Evolutionary conservation across 37 sponge, comb jelly and placozoan species (phyloP).

Genomic region (Geodia barretti): DNA sequence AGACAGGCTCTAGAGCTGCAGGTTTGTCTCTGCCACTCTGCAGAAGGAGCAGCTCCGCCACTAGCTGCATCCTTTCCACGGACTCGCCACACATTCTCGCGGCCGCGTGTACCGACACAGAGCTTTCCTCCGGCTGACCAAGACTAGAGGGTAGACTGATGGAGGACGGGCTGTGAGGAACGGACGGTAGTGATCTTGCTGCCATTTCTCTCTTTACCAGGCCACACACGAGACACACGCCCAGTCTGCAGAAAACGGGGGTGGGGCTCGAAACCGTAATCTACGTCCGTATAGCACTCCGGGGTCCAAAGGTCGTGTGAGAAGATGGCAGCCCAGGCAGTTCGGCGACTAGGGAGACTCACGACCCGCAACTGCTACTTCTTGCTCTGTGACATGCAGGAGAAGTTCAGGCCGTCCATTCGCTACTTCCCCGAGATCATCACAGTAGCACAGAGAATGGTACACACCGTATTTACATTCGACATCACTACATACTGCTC

Average conservation of each 20-base stretch:
- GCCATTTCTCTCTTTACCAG: no score
- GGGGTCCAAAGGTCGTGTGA: background rate
- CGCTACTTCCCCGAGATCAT: constrained; percentile 93
- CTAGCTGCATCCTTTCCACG: constrained; percentile 62
- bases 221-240: background rate
- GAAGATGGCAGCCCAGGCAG: constrained; percentile 24
- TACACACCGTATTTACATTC: constrained; percentile 19
- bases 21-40: constrained; percentile 20
- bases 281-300: background rate
- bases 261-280: constrained; percentile 1
- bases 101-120: background rate
- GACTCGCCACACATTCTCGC: constrained; percentile 46
- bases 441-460: constrained; percentile 85
- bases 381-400: constrained; percentile 99
- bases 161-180: background rate
- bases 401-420: constrained; percentile 95
- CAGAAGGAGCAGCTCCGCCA: constrained; percentile 71
- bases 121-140: background rate
- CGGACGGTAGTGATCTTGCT: background rate
- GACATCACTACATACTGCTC: constrained; percentile 2
- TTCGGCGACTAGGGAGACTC: constrained; percentile 78
- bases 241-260: background rate
- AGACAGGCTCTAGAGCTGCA: constrained; percentile 57
- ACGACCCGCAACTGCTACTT: constrained; percentile 71
- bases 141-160: background rate